These are phyloP conservation scores for Girardinus metallicus DNA, from an alignment of 2,797 vertebrate species.

Conservation along the genomic window DNA sequence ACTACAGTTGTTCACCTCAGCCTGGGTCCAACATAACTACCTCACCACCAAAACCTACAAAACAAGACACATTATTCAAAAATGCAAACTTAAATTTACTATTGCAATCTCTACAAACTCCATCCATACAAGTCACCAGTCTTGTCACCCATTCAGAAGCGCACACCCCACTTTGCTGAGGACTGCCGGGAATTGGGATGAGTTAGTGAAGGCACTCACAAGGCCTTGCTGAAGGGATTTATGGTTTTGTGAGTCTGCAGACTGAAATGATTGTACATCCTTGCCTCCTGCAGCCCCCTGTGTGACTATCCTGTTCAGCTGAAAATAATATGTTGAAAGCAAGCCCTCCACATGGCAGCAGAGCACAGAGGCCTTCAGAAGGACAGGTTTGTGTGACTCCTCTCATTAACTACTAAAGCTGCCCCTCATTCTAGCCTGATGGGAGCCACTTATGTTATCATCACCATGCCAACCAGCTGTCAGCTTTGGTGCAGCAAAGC, in stretches of 20 bases:
- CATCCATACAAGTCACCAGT: constrained; percentile 17
- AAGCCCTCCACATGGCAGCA: constrained; percentile 32
- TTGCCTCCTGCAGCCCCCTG: constrained; percentile 58
- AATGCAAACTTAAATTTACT: too few relatives aligned
- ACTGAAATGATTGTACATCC: constrained; percentile 64
- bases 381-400: constrained; percentile 68
- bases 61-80: background rate
- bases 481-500: constrained; percentile 57
- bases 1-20: too few relatives aligned
- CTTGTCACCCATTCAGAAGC: constrained; percentile 55
- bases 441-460: constrained; percentile 81
- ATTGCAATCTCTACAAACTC: background rate
- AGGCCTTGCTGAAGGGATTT: constrained; percentile 75
- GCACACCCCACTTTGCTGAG: constrained; percentile 59
- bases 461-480: constrained; percentile 79
- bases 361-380: constrained; percentile 58
- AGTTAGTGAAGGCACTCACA: constrained; percentile 34
- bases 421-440: constrained; percentile 68
- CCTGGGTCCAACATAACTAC: too few relatives aligned
- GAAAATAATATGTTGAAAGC: constrained; percentile 61
- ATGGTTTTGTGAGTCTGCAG: constrained; percentile 74
- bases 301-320: constrained; percentile 78
- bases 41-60: too few relatives aligned
- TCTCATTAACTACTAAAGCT: constrained; percentile 69
- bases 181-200: constrained; percentile 26